Evolutionary conservation across 53 echinoderm and acorn worm species (phyloP).

Genomic region (Luidia sarsii): DNA sequence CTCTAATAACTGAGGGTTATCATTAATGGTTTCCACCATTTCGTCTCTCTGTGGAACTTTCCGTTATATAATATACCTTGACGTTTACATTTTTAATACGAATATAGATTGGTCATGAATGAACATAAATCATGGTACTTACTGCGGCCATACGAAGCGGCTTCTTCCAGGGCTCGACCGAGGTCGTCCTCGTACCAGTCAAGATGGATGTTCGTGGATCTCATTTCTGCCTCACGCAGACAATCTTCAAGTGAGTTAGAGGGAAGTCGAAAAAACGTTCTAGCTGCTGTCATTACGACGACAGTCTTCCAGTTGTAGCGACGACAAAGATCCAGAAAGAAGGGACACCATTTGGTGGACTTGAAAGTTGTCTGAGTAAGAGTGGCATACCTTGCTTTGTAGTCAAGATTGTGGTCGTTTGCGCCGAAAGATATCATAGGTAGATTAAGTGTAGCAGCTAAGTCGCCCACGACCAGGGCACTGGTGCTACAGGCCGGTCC

Average conservation of each 20-base stretch:
- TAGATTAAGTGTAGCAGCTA: slow-evolving; percentile 67
- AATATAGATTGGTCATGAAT: too few relatives aligned
- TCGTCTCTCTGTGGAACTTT: too few relatives aligned
- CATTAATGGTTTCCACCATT: too few relatives aligned
- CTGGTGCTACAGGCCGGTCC: slow-evolving; percentile 68
- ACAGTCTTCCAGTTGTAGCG: neutral
- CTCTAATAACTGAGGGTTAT: too few relatives aligned
- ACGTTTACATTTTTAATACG: too few relatives aligned
- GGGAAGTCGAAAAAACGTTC: neutral
- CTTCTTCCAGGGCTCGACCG: neutral
- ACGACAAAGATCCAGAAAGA: neutral
- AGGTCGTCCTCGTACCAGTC: neutral
- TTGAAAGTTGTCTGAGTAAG: slow-evolving; percentile 28
- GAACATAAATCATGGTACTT: too few relatives aligned
- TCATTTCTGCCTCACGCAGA: neutral
- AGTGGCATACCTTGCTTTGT: slow-evolving; percentile 47
- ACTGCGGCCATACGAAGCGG: slow-evolving; percentile 19
- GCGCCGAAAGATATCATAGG: slow-evolving; percentile 61
- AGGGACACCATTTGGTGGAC: neutral
- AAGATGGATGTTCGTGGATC: neutral
- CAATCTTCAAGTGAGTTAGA: neutral
- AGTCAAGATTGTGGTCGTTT: slow-evolving; percentile 30
- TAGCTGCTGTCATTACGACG: neutral
- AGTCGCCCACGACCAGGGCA: slow-evolving; percentile 63
- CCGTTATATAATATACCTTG: too few relatives aligned